Base-by-base conservation (phyloP, 2,797 vertebrate genomes). In the Characodon lateralis region DNA sequence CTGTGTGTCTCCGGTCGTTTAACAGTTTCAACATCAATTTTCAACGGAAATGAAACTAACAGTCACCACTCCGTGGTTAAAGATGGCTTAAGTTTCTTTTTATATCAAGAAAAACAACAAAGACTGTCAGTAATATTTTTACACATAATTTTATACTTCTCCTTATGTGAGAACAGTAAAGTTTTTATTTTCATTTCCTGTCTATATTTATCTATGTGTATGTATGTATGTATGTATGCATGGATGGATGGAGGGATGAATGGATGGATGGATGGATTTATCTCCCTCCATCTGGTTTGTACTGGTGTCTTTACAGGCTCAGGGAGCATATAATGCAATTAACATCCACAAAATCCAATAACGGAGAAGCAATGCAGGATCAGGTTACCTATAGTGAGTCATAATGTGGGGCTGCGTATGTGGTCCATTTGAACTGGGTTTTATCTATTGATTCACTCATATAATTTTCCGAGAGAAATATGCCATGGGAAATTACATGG, bases 271-370 rank as follows among this genome's bases (percentile, higher is more conserved):
- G 28, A 31, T 31, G 28, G 28, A 31, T 31, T 31, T 31, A 31
- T 31, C 28, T 79, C n/a, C 66, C 66, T 50, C 20, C 50, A 43
- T 71, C 39, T 10, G 74, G 35, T 46, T 71, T 55, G 56, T 58
- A 28, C 65, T 51, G 68, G 39, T 78, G 65, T 78, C 68, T 89
- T 91, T 81, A 79, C 69, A 70, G 74, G 72, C 77, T 79, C 85
- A 76, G 85, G 86, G 84, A 89, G 74, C 84, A 51, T 79, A 79
- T 92, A 87, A 93, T 91, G 82, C 76, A 82, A 93, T 94, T 93
- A 94, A 28, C 39, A 20, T 82, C 84, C 48, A 70, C 48, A 72
- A 89, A 92, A 94, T 63, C 79, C 90, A 90, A 93, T 92, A 90
- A 94, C 80, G 61, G 70, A 89, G 74, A 79, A 86, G 79, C 87